Percentiles rank a stretch among this genome's conserved stretches.
Conservation (phyloP, 2,888 invertebrate species). For the Leucania comma region DNA sequence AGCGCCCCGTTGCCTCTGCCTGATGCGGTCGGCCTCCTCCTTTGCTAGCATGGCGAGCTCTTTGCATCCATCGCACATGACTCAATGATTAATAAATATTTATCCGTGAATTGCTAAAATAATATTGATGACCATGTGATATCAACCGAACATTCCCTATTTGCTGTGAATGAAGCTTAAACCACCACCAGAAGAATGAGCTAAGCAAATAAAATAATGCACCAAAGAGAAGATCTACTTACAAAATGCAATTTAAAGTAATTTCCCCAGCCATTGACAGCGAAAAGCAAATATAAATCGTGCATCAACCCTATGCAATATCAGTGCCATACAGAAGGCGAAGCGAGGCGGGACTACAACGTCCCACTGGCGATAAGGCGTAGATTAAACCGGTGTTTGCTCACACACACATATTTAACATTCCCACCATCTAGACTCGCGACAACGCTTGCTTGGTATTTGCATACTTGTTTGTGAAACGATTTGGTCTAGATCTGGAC, state of each 20-base stretch:
- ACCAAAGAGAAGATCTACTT: not conserved
- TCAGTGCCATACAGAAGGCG: conserved; percentile 53
- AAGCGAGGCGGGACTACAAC: conserved; percentile 60
- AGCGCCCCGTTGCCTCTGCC: too few species aligned
- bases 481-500: conserved; percentile 83
- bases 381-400: conserved; percentile 88
- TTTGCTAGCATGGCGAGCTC: too few species aligned
- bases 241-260: conserved; percentile 18
- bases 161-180: not conserved
- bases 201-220: not conserved
- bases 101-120: too few species aligned
- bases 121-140: too few species aligned
- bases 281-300: conserved; percentile 40
- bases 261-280: conserved; percentile 29
- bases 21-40: too few species aligned
- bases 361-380: conserved; percentile 82
- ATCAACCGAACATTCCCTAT: not conserved
- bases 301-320: conserved; percentile 60
- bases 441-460: conserved; percentile 83
- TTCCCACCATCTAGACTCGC: conserved; percentile 82
- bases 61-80: too few species aligned
- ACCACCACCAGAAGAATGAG: not conserved
- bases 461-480: conserved; percentile 87
- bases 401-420: conserved; percentile 87
- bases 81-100: too few species aligned